Evolutionary conservation across 2,113 vertebrate genomes (phyloP).

Genomic region (Dipodomys merriami): DNA sequence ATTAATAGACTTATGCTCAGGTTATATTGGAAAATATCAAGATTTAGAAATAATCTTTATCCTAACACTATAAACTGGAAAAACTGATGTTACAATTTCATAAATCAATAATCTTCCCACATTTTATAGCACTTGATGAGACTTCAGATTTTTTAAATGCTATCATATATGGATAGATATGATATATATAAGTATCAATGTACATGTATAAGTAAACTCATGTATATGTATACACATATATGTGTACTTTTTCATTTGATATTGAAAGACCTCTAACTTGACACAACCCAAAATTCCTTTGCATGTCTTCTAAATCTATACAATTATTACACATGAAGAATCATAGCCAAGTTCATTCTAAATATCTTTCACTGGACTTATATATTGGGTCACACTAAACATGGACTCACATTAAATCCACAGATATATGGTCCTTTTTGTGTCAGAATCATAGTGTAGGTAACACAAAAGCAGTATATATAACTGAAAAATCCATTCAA

Average conservation of each 20-base stretch:
- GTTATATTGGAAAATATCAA: background rate
- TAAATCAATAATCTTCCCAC: background rate
- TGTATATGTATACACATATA: background rate
- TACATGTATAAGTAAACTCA: no score
- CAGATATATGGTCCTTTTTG: background rate
- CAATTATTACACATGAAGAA: background rate
- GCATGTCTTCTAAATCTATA: background rate
- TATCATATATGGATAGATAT: background rate
- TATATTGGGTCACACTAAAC: background rate
- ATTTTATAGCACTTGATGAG: background rate
- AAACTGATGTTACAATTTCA: background rate
- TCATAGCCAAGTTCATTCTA: background rate
- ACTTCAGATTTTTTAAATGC: background rate
- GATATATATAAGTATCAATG: no score
- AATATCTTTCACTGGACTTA: background rate
- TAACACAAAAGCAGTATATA: background rate
- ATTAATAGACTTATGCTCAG: background rate
- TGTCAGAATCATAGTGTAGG: accelerated
- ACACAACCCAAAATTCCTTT: background rate
- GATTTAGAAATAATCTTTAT: slow-evolving; percentile 23
- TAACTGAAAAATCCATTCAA: background rate
- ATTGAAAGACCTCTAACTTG: background rate
- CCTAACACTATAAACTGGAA: slow-evolving; percentile 3
- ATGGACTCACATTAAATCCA: background rate
- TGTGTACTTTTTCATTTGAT: background rate